Conservation (phyloP, 2,888 invertebrate species). For the Andrena trimmerana region DNA sequence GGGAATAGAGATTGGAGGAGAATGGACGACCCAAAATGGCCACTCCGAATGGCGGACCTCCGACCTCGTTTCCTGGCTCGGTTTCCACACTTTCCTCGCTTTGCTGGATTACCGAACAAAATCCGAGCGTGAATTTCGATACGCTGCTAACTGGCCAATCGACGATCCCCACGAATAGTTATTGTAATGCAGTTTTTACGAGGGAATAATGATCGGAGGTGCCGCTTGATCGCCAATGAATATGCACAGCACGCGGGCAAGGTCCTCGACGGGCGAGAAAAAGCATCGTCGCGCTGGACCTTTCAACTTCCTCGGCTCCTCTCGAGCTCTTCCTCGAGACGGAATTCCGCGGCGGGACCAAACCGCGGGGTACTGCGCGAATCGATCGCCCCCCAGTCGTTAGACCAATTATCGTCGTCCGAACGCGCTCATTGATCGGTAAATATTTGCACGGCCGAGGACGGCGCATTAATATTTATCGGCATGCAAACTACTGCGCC, state of each 20-base stretch:
- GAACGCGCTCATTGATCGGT: conserved; percentile 64
- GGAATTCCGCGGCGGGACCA: conserved; percentile 25
- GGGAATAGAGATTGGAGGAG: conserved; percentile 28
- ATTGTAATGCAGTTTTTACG: conserved; percentile 1
- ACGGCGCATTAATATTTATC: conserved; percentile 71
- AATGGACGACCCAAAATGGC: conserved; percentile 72
- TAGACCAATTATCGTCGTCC: conserved; percentile 68
- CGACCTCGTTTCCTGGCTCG: background rate
- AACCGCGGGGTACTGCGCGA: background rate
- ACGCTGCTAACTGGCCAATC: background rate
- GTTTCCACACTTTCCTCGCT: background rate
- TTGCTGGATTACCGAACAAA: no score
- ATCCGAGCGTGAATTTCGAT: background rate
- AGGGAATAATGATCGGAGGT: background rate
- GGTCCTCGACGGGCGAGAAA: conserved; percentile 41
- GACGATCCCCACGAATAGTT: background rate
- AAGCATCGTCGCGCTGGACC: conserved; percentile 16
- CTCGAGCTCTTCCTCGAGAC: background rate
- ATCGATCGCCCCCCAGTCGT: conserved; percentile 49
- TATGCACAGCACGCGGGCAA: conserved; percentile 43
- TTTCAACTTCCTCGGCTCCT: background rate
- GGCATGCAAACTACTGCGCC: conserved; percentile 66
- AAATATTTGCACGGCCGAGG: conserved; percentile 69
- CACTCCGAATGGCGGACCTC: conserved; percentile 9
- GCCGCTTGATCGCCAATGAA: conserved; percentile 32